Evolutionary conservation across 53 echinoderm and acorn worm species (phyloP).

Genomic region (Glandiceps talaboti): DNA sequence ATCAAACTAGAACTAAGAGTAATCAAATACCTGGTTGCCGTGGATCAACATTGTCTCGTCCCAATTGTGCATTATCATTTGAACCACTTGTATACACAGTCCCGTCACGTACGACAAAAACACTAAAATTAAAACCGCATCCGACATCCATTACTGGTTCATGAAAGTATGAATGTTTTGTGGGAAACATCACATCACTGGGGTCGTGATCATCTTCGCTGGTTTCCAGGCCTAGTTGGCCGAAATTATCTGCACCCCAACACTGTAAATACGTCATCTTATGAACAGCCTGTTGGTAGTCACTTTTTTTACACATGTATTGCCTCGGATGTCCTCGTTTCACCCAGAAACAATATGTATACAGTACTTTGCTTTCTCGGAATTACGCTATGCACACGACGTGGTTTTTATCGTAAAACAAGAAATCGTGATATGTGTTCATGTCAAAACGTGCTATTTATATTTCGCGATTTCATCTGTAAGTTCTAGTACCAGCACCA

Average conservation of each 20-base stretch:
- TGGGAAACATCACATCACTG: slow-evolving; percentile 5
- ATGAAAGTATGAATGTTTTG: slow-evolving; percentile 28
- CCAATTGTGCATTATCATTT: slow-evolving; percentile 70
- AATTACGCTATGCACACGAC: too few relatives aligned
- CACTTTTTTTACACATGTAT: not conserved
- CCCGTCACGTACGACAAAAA: slow-evolving; percentile 64
- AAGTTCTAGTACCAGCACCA: too few relatives aligned
- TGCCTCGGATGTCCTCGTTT: too few relatives aligned
- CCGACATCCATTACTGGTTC: slow-evolving; percentile 29
- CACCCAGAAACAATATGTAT: too few relatives aligned
- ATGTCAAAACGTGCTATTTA: too few relatives aligned
- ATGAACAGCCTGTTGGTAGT: too few relatives aligned
- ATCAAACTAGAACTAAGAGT: too few relatives aligned
- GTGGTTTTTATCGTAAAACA: too few relatives aligned
- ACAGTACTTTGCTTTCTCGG: too few relatives aligned
- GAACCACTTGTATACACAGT: slow-evolving; percentile 76
- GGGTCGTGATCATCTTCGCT: not conserved
- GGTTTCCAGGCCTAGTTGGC: slow-evolving; percentile 50
- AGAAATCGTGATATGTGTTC: too few relatives aligned
- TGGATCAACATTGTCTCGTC: slow-evolving; percentile 56
- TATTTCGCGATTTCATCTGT: too few relatives aligned
- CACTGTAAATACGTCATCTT: slow-evolving; percentile 32
- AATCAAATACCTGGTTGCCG: too few relatives aligned
- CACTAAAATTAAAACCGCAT: slow-evolving; percentile 51
- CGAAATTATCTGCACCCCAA: slow-evolving; percentile 50